These are phyloP conservation scores for Cheilosia pagana DNA, from an alignment of 2,888 invertebrate species.

Conservation along the genomic window DNA sequence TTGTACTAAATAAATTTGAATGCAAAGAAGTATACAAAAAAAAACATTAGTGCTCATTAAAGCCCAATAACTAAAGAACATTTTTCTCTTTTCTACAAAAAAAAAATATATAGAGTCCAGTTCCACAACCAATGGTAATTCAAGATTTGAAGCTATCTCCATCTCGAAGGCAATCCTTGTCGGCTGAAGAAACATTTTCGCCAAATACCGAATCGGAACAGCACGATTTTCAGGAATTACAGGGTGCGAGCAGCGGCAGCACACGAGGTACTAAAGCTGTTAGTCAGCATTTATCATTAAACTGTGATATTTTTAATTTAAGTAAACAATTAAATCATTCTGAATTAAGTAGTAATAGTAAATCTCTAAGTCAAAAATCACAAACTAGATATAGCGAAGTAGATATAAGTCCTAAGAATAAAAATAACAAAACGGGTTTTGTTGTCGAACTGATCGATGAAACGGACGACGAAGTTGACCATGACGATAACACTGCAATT, in stretches of 20 bases:
- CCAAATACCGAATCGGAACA: neutral
- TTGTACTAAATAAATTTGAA: constrained; percentile 5
- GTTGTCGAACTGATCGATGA: constrained; percentile 28
- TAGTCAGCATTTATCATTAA: constrained; percentile 60
- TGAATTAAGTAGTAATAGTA: constrained; percentile 38
- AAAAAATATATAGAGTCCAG: constrained; percentile 4
- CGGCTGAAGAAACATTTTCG: neutral
- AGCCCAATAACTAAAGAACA: neutral
- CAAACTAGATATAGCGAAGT: constrained; percentile 37
- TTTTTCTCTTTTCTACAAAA: neutral
- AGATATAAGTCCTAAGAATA: constrained; percentile 21
- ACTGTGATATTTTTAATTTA: constrained; percentile 66
- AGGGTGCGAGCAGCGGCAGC: constrained; percentile 4
- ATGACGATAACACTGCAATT: neutral
- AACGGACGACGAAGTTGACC: constrained; percentile 26
- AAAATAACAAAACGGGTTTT: neutral
- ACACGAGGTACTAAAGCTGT: constrained; percentile 64
- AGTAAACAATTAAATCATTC: constrained; percentile 37
- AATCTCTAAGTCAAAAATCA: constrained; percentile 48
- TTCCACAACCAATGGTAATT: constrained; percentile 7
- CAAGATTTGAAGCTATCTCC: constrained; percentile 29
- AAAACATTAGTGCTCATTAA: neutral
- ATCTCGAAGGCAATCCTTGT: constrained; percentile 13
- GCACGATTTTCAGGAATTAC: neutral
- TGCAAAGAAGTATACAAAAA: constrained; percentile 4